Base-by-base conservation (phyloP, 1,140 invertebrate species). In the Lordiphosa clarofinis region DNA sequence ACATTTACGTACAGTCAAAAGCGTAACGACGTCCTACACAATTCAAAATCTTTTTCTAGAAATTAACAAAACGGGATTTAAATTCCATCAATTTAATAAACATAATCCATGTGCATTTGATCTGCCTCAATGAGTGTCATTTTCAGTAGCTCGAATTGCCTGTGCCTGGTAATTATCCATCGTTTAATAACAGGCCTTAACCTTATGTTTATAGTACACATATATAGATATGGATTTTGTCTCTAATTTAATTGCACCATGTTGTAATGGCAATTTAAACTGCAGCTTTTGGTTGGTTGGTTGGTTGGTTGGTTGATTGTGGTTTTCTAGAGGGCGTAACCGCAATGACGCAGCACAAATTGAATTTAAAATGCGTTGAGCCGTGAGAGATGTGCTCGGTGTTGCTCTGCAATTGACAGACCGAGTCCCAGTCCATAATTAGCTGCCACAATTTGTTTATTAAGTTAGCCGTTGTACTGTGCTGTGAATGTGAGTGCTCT, bases 321-420 rank as follows among this genome's bases (percentile, higher is more conserved):
- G 74, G 69, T 69, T 72, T 50, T 33, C 28, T 36, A 47, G 24
- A 50, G 28, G 15, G 56, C 60, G 72, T 57, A 57, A 53, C 78
- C 76, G 72, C 72, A 82, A 76, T 84, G 76, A 82, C 72, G 78
- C 58, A 72, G 72, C 72, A 60, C 21, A 82, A 82, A 75, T 53
- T 57, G 37, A 60, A 75, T 75, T 57, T 40, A 37, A 33, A 54
- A 54, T 54, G 47, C 56, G 28, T 65, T n/a, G n/a, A 24, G 19
- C 21, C 9, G 10, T 4, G 4, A 21, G 2, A n/a, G 21, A 24
- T 12, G 7, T 28, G 7, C 36, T 19, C 24, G 6, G 13, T 11
- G 3, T 46, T 38, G 49, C 53, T 10, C 37, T 46, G 28, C 42
- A 62, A 62, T 56, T 49, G 28, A 31, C 28, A 31, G 28, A 31